phyloP scores from a whole-genome alignment of 2,888 invertebrate species.

The Cryptus viduatorius region DNA sequence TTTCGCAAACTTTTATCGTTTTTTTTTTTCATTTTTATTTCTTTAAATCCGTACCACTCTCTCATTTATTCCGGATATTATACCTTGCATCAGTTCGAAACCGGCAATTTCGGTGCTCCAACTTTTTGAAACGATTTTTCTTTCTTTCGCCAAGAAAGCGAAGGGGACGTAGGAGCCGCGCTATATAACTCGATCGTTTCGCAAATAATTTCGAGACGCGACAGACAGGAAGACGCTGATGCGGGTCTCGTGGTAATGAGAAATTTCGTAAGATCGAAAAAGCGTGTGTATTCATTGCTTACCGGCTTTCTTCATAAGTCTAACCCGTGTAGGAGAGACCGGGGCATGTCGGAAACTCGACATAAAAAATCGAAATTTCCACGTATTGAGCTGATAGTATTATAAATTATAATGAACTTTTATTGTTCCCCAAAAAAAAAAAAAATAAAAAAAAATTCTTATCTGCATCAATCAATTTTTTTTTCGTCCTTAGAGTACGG shows the following conservation, averaged over 20 bases:
- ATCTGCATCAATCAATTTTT: background rate
- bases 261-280: conserved; percentile 16
- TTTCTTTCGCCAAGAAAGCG: background rate
- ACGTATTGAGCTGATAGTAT: background rate
- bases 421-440: too few relatives aligned
- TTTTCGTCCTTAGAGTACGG: too few relatives aligned
- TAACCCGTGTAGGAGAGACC: background rate
- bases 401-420: too few relatives aligned
- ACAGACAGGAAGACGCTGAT: conserved; percentile 10
- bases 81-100: conserved; percentile 5
- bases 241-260: conserved; percentile 7
- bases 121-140: conserved; percentile 14
- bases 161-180: background rate
- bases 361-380: background rate
- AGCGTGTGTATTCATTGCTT: conserved; percentile 14
- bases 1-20: conserved; percentile 2
- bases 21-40: background rate
- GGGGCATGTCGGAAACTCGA: too few relatives aligned
- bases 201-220: conserved; percentile 5
- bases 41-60: background rate
- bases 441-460: background rate
- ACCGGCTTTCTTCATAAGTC: conserved; percentile 12
- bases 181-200: conserved; percentile 23
- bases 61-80: background rate
- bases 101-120: conserved; percentile 24